Conservation (phyloP, 2,888 invertebrate species). For the Apotomis turbidana region DNA sequence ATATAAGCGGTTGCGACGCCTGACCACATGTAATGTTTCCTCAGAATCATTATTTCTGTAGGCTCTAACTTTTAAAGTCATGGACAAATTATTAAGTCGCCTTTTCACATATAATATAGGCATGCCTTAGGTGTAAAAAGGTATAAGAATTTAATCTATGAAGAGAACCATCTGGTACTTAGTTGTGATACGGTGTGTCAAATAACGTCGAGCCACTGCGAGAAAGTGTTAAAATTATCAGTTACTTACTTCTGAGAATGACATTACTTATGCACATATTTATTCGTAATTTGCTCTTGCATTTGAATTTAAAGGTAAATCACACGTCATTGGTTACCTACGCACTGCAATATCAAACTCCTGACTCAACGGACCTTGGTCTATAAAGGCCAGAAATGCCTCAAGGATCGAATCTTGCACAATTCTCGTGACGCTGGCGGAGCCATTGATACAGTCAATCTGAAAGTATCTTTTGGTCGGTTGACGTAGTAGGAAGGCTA, state of each 20-base stretch:
- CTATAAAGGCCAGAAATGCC: neutral
- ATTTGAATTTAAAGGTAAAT: neutral
- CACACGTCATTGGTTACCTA: neutral
- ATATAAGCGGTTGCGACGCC: no score
- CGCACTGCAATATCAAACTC: conserved; percentile 6
- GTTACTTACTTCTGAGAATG: neutral
- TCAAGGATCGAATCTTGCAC: conserved; percentile 9
- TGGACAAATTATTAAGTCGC: no score
- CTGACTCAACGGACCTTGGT: conserved; percentile 17
- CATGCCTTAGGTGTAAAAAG: no score
- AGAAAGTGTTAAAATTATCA: neutral
- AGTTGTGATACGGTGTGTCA: neutral
- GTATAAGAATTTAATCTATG: no score
- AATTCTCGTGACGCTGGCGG: neutral
- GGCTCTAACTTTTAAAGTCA: no score
- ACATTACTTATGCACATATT: neutral
- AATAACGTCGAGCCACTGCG: neutral
- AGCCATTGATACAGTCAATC: conserved; percentile 19
- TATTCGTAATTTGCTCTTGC: neutral
- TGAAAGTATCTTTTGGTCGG: conserved; percentile 12
- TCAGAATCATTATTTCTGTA: no score
- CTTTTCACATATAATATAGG: no score
- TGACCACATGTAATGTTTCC: no score
- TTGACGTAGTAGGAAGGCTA: neutral
- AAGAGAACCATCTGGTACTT: no score